Conservation (phyloP, 1,140 invertebrate genomes). For the Gonatopus flavifemur region DNA sequence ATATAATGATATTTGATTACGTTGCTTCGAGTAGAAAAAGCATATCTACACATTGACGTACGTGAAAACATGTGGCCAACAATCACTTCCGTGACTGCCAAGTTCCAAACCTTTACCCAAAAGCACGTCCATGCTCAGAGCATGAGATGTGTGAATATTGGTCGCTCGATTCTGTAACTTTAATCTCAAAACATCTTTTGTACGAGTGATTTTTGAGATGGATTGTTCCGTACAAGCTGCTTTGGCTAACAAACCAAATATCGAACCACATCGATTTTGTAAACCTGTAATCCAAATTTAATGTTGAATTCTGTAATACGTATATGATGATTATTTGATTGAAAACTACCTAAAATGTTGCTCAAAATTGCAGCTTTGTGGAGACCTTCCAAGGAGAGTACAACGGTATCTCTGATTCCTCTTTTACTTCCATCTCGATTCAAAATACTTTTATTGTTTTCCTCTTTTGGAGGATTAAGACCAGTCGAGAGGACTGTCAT, state of each 20-base stretch:
- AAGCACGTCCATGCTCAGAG: slow-evolving; percentile 87
- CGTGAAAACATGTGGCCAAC: slow-evolving; percentile 91
- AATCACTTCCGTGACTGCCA: slow-evolving; percentile 86
- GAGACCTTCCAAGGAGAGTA: slow-evolving; percentile 76
- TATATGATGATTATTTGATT: too few relatives aligned
- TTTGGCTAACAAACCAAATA: slow-evolving; percentile 76
- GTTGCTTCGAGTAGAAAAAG: neutral
- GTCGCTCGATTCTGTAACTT: slow-evolving; percentile 62
- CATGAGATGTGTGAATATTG: slow-evolving; percentile 80
- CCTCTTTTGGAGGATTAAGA: slow-evolving; percentile 59
- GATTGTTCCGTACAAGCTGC: slow-evolving; percentile 73
- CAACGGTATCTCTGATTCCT: slow-evolving; percentile 74
- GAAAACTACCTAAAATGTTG: slow-evolving; percentile 64
- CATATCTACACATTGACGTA: slow-evolving; percentile 59
- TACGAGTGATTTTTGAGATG: slow-evolving; percentile 52
- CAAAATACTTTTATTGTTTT: slow-evolving; percentile 48
- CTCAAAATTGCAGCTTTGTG: slow-evolving; percentile 80
- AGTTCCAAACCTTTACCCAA: slow-evolving; percentile 80
- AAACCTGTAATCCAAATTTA: slow-evolving; percentile 60
- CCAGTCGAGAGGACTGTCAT: slow-evolving; percentile 83
- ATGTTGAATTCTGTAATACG: neutral
- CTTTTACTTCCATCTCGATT: slow-evolving; percentile 60
- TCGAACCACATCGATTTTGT: slow-evolving; percentile 81
- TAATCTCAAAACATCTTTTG: slow-evolving; percentile 51
- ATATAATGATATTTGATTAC: neutral